These are phyloP conservation scores for Vireo altiloquus DNA, from an alignment of 2,113 vertebrate species.

Conservation along the genomic window DNA sequence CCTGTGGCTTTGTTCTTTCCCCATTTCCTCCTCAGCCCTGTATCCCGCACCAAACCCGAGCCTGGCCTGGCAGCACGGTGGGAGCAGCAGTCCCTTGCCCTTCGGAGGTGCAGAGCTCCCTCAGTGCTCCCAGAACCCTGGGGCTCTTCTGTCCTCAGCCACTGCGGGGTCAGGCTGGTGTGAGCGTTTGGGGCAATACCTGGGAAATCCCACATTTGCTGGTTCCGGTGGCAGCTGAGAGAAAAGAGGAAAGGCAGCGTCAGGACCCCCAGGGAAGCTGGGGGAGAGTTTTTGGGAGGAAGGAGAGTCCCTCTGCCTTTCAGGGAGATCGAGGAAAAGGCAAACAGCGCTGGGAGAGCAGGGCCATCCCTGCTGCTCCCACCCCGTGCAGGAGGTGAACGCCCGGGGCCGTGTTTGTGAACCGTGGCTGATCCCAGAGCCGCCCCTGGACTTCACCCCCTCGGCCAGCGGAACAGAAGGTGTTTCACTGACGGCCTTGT, in stretches of 20 bases:
- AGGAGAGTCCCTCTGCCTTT: background rate
- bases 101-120: background rate
- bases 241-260: fast-evolving
- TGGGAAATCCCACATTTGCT: fast-evolving
- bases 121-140: fast-evolving
- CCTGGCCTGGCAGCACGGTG: background rate
- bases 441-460: conserved; percentile 52
- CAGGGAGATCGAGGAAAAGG: background rate
- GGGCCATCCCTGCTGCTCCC: background rate
- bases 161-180: fast-evolving
- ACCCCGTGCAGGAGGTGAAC: background rate
- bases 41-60: fast-evolving
- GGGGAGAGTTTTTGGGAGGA: background rate
- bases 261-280: background rate
- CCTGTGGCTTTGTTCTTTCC: background rate
- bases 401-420: background rate
- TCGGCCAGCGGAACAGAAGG: conserved; percentile 55
- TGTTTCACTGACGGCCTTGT: conserved; percentile 30
- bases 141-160: background rate
- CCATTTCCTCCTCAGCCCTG: background rate
- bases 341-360: background rate
- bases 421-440: background rate
- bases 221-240: background rate
- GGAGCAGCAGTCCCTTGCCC: background rate
- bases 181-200: fast-evolving